Conservation (phyloP, 2,113 vertebrate species). For the Nothocercus julius region DNA sequence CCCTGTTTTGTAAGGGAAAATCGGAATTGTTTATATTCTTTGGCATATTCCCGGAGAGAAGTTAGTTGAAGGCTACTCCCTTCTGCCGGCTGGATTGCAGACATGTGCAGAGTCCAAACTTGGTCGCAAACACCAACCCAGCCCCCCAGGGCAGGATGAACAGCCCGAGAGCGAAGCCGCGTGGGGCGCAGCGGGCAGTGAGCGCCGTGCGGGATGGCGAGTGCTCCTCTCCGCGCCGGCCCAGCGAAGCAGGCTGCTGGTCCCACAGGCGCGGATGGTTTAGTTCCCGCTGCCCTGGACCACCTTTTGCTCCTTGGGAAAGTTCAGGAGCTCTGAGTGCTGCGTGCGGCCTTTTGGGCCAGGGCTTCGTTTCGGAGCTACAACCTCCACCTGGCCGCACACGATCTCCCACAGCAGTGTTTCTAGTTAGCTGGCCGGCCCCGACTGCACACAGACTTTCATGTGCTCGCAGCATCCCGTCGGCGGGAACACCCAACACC, state of each 20-base stretch:
- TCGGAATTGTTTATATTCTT: not conserved
- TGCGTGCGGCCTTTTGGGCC: not conserved
- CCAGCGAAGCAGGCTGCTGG: not conserved
- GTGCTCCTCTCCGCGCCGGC: not conserved
- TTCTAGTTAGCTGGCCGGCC: not conserved
- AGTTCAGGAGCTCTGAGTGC: not conserved
- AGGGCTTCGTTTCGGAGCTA: not conserved
- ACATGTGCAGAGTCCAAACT: not conserved
- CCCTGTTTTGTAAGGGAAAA: not conserved
- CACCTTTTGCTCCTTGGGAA: not conserved
- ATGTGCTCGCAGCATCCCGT: not conserved
- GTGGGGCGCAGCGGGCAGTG: not conserved
- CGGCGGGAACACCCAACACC: not conserved
- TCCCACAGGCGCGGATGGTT: not conserved
- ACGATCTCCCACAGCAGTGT: not conserved
- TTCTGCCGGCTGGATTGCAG: not conserved
- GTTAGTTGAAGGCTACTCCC: not conserved
- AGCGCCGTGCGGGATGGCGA: not conserved
- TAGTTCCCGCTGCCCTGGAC: not conserved
- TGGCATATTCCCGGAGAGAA: not conserved
- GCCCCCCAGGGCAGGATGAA: not conserved
- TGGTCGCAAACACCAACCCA: not conserved
- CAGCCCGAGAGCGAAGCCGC: not conserved
- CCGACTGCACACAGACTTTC: no score
- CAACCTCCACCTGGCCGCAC: not conserved